Conservation (phyloP, 2,888 invertebrate species). For the Acrocyrtus sp. region DNA sequence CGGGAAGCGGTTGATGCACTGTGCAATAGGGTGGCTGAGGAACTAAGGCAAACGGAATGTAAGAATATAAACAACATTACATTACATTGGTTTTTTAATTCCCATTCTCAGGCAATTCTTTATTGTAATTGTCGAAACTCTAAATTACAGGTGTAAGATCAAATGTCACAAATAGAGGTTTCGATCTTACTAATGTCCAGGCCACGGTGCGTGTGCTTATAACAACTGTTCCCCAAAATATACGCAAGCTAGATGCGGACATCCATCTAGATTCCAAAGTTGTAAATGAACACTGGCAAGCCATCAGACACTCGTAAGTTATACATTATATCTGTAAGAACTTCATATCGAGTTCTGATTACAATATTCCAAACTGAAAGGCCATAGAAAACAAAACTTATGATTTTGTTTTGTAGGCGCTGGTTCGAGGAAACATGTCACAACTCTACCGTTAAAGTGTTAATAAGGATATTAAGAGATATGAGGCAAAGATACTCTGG, state of each 20-base stretch:
- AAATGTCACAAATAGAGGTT: conserved; percentile 74
- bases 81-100: too few relatives aligned
- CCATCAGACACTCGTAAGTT: conserved; percentile 82
- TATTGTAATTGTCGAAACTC: not conserved
- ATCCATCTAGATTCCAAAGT: conserved; percentile 77
- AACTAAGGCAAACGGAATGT: conserved; percentile 71
- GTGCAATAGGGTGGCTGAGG: conserved; percentile 86
- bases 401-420: conserved; percentile 69
- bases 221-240: conserved; percentile 93
- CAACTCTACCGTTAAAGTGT: conserved; percentile 94
- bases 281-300: conserved; percentile 89
- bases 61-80: conserved; percentile 58
- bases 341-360: not conserved
- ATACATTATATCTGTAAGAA: not conserved
- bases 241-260: conserved; percentile 89
- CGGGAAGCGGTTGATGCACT: conserved; percentile 94
- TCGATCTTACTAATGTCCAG: conserved; percentile 85
- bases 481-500: conserved; percentile 89
- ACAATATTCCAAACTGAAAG: not conserved
- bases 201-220: conserved; percentile 91
- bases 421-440: conserved; percentile 99
- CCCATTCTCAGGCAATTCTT: not conserved
- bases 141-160: conserved; percentile 65
- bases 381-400: not conserved
- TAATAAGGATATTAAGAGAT: conserved; percentile 94